A percentile compares a stretch with the other conserved stretches of the same genome.
These are phyloP conservation scores for Sebastes vulpes DNA, from an alignment of 2,797 vertebrate species.

Conservation along the genomic window DNA sequence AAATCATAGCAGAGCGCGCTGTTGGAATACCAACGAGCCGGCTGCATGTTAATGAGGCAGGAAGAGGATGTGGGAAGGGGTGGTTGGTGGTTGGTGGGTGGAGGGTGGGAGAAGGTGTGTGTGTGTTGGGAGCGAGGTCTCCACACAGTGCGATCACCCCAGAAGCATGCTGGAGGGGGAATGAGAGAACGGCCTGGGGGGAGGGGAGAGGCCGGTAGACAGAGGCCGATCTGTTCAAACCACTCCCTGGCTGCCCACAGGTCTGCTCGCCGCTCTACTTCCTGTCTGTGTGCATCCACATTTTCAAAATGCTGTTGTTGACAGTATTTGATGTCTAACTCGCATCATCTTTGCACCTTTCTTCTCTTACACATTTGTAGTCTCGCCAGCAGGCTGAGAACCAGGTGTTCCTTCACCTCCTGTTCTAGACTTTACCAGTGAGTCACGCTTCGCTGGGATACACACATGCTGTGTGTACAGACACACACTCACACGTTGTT, in stretches of 20 bases:
- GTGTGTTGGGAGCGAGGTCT: slow-evolving; percentile 20
- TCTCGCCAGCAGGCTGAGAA: neutral
- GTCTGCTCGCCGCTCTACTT: slow-evolving; percentile 22
- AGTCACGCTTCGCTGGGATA: neutral
- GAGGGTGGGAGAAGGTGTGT: slow-evolving; percentile 5
- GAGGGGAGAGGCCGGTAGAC: slow-evolving; percentile 34
- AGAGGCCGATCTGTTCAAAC: slow-evolving; percentile 45
- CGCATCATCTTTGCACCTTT: slow-evolving; percentile 1
- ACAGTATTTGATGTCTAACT: neutral
- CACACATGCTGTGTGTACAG: neutral
- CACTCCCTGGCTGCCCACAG: slow-evolving; percentile 33
- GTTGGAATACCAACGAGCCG: slow-evolving; percentile 64
- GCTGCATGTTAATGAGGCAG: slow-evolving; percentile 74
- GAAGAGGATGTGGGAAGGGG: slow-evolving; percentile 55
- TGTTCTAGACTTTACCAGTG: neutral
- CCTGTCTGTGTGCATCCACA: neutral
- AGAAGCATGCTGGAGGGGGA: slow-evolving; percentile 41
- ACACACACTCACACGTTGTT: neutral
- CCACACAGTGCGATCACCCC: slow-evolving; percentile 21
- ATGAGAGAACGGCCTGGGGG: slow-evolving; percentile 21
- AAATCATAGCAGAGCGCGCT: slow-evolving; percentile 53
- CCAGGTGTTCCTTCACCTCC: slow-evolving; percentile 12
- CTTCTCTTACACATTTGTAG: neutral
- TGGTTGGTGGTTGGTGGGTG: neutral
- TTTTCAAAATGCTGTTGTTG: slow-evolving; percentile 7